Evolutionary conservation across 1,140 invertebrate species (phyloP).

Genomic region (Heliconius eleuchia): DNA sequence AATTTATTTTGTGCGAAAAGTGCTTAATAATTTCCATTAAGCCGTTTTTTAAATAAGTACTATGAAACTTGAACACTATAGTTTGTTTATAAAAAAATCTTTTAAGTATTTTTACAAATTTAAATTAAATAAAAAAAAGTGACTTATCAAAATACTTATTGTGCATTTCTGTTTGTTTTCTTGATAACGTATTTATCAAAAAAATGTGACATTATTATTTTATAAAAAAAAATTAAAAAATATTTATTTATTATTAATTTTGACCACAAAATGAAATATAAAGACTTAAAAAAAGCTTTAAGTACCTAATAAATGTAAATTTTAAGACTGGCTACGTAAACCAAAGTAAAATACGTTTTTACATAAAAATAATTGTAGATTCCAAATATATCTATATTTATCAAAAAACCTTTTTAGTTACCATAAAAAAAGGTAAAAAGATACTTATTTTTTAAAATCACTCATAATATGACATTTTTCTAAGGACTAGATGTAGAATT

Average conservation of each 20-base stretch:
- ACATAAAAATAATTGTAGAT: neutral
- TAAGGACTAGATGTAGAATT: neutral
- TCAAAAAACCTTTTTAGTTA: neutral
- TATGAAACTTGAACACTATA: constrained; percentile 23
- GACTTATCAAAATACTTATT: neutral
- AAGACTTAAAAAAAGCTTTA: neutral
- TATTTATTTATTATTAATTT: too few species aligned
- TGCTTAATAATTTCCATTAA: neutral
- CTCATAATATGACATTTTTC: neutral
- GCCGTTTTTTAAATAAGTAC: neutral
- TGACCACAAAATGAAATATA: too few species aligned
- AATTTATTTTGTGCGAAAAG: neutral
- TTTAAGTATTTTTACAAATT: neutral
- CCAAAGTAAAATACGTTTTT: neutral
- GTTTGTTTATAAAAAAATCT: neutral
- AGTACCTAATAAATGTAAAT: neutral
- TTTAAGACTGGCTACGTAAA: neutral
- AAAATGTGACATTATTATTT: neutral
- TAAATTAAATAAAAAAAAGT: neutral
- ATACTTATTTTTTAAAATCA: too few species aligned
- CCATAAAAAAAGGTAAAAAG: neutral
- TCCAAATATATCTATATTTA: neutral
- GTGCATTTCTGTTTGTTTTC: neutral
- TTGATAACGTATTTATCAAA: neutral
- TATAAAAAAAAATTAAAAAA: too few species aligned